Evolutionary conservation across 2,888 invertebrate genomes (phyloP), one percentile per base, ranked within the genome.

Genomic region (Synergus laeviventris): DNA sequence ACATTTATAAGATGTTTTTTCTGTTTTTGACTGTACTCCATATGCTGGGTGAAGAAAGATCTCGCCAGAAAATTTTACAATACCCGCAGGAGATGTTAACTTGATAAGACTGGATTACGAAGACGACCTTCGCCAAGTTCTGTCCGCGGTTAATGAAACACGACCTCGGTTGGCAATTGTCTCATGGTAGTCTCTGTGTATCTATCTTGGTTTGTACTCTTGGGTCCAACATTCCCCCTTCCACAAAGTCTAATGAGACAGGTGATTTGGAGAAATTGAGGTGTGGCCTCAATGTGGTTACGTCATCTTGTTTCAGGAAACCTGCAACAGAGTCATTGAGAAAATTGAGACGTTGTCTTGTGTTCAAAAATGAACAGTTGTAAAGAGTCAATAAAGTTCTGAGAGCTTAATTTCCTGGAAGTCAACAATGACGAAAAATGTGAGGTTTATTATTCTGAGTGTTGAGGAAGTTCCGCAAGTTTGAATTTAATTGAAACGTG

Each of bases 81-180:
- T 21, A 24, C 66, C 70, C n/a, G 2, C 24, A 66, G 45, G 45
- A 49, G 45, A 64, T 16, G 31, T 70, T n/a, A 49, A 16, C n/a
- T 39, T 64, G 64, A 39, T 31, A 66, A 24, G 42, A 49, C n/a
- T 5, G 24, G 49, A 70, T 70, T 70, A 70, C 16, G 45, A 70
- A 49, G 45, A 49, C 42, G 45, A 70, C 70, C 73, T 82, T 81
- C 79, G 74, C 78, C 79, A 70, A 64, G 84, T 83, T 85, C 81
- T 85, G 86, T 86, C 84, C 84, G 80, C 86, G 85, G 85, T 83
- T 87, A 87, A 88, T 86, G 86, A 88, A 88, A 86, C 85, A 88
- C 85, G 85, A 87, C 86, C 85, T 83, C 82, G 79, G 82, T 86
- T 84, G 85, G 87, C 87, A 85, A 87, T 87, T 88, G 87, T 87